Evolutionary conservation across 2,888 invertebrate genomes (phyloP).

Genomic region (Linnaemya vulpina): DNA sequence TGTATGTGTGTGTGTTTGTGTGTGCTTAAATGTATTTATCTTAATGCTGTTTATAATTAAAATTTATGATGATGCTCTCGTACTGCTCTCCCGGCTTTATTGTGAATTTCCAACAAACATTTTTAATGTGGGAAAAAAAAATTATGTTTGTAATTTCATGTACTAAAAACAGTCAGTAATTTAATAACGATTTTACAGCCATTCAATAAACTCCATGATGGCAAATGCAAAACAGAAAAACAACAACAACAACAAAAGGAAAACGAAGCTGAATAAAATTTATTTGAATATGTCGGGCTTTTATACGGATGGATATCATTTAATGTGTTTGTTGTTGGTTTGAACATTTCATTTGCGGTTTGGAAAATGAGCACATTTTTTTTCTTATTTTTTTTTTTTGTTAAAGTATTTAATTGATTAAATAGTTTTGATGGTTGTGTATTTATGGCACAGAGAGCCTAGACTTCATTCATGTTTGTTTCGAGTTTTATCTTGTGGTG

Average conservation of each 20-base stretch:
- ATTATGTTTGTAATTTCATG: constrained; percentile 36
- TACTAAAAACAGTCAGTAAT: constrained; percentile 47
- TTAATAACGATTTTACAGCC: constrained; percentile 54
- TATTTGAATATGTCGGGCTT: constrained; percentile 24
- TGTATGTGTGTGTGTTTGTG: not conserved
- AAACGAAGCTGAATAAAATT: not conserved
- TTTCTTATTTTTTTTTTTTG: not conserved
- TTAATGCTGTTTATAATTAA: constrained; percentile 64
- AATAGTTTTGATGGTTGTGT: constrained; percentile 47
- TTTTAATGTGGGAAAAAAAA: constrained; percentile 64
- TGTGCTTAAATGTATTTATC: constrained; percentile 10
- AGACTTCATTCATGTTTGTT: not conserved
- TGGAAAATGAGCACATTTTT: constrained; percentile 30
- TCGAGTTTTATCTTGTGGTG: not conserved
- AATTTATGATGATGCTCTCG: constrained; percentile 68
- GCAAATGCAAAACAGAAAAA: constrained; percentile 22
- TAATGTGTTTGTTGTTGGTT: constrained; percentile 28
- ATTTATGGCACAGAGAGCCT: not conserved
- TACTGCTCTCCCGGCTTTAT: constrained; percentile 5
- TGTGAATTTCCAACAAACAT: constrained; percentile 32
- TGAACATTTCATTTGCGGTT: constrained; percentile 48
- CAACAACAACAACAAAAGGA: no score
- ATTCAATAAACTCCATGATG: constrained; percentile 36
- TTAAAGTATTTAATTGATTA: constrained; percentile 52
- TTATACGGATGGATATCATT: constrained; percentile 46